Evolutionary conservation across 2,113 vertebrate species (phyloP), one percentile per base, ranked within the genome.

Genomic region (Gila orcuttii): DNA sequence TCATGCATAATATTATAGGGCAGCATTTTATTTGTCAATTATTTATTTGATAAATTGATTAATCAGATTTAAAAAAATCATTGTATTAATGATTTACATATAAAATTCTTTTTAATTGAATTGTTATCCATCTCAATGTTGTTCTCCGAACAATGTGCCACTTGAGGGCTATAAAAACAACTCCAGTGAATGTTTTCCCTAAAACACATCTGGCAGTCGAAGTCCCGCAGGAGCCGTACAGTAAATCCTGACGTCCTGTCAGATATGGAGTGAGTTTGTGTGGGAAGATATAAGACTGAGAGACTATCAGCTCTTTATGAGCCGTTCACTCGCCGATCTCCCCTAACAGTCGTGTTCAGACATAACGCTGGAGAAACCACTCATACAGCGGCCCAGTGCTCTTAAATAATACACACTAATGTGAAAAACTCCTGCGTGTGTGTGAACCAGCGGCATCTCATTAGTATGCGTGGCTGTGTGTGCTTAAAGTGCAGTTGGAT

Each of bases 361-460:
- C 12, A 25, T 6, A 79, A 45, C 13, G 3, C 21, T 4, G 19
- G 23, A 2, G 55, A 60, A 28, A 79, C 12, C 36, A 73, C 23
- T 47, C 42, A 1, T 45, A 79, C 25, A 79, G 11, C n/a, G 3
- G 13, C 36, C n/a, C 36, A 45, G 5, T 45, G 78, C 57, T 42
- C 57, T 80, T 64, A 28, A 62, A 80, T 80, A 47, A 74, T 25
- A 74, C 12, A 74, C 71, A 15, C 71, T 13, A 5, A 74, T 45
- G 42, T 45, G 69, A 73, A 23, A 45, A n/a, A 47, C 69, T 73
- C 69, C 39, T 73, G 12, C 31, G 21, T 15, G 13, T 4, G 12
- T 19, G 3, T 76, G 47, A 52, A 31, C 12, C 13, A 4, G 15
- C 1, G n/a, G 9, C 47, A 76, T 52, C 13, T 52, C 45, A 17